Conservation (phyloP, 1,140 invertebrate genomes). For the Caenorhabditis tropicalis region DNA sequence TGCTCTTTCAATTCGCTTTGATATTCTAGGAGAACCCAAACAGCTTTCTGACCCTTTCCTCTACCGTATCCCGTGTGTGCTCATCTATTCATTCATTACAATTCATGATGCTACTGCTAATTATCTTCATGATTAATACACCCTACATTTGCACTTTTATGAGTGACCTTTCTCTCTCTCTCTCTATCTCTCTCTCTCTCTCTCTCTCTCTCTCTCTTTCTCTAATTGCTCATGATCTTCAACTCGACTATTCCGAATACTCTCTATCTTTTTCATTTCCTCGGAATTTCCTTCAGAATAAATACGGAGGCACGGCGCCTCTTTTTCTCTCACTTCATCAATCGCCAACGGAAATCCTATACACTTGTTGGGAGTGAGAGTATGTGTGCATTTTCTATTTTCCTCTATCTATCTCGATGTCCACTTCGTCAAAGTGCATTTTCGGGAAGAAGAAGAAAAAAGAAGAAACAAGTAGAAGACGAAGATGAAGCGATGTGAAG, state of each 20-base stretch:
- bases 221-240: slow-evolving; percentile 18
- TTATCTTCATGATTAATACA: not conserved
- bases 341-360: not conserved
- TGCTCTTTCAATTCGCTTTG: no score
- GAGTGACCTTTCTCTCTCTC: not conserved
- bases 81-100: not conserved
- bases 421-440: slow-evolving; percentile 33
- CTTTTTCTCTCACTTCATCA: not conserved
- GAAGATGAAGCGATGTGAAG: slow-evolving; percentile 26
- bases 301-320: not conserved
- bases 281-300: not conserved
- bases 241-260: not conserved
- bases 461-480: not conserved
- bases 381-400: not conserved
- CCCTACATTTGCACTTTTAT: not conserved
- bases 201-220: not conserved
- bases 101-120: not conserved
- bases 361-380: not conserved
- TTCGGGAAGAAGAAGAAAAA: not conserved
- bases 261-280: not conserved
- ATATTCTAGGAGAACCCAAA: no score
- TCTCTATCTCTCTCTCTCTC: not conserved
- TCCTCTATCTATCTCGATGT: slow-evolving; percentile 25
- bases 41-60: no score
- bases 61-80: not conserved